phyloP scores from a whole-genome alignment of 1,140 invertebrate species.

The Alviniconcha marisindica region DNA sequence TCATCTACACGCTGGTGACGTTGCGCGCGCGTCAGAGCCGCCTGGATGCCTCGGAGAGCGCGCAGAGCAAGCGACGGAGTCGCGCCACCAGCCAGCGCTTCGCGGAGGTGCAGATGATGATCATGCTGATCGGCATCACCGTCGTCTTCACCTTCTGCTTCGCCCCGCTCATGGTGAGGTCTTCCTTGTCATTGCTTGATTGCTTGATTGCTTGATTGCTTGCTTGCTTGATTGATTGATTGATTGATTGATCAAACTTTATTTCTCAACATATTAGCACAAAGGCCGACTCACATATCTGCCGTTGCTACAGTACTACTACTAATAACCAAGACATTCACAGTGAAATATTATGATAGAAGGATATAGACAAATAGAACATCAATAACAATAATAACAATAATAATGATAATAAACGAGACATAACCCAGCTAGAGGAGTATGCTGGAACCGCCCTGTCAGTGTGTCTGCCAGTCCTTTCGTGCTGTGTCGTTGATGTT shows the following conservation, averaged over 20 bases:
- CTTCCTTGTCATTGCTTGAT: background rate
- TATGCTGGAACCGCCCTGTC: too few relatives aligned
- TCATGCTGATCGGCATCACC: slow-evolving; percentile 75
- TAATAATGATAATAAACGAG: too few relatives aligned
- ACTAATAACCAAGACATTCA: background rate
- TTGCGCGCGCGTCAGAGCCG: slow-evolving; percentile 58
- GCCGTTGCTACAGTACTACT: too few relatives aligned
- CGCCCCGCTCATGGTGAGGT: slow-evolving; percentile 74
- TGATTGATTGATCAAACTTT: background rate
- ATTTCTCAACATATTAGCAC: too few relatives aligned
- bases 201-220: background rate
- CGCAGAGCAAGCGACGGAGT: slow-evolving; percentile 55
- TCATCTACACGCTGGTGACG: slow-evolving; percentile 68
- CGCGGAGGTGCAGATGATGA: slow-evolving; percentile 76
- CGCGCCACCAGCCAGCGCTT: slow-evolving; percentile 66
- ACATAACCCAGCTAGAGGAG: too few relatives aligned
- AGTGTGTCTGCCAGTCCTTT: too few relatives aligned
- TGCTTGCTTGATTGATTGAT: background rate
- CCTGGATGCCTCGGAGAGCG: slow-evolving; percentile 51
- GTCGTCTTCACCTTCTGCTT: slow-evolving; percentile 75
- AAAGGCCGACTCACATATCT: too few relatives aligned
- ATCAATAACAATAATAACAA: too few relatives aligned
- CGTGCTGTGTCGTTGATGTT: too few relatives aligned
- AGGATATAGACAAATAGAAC: background rate
- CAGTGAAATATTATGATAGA: background rate